phyloP scores from a whole-genome alignment of 2,888 invertebrate species.

The Mythimna ferrago region DNA sequence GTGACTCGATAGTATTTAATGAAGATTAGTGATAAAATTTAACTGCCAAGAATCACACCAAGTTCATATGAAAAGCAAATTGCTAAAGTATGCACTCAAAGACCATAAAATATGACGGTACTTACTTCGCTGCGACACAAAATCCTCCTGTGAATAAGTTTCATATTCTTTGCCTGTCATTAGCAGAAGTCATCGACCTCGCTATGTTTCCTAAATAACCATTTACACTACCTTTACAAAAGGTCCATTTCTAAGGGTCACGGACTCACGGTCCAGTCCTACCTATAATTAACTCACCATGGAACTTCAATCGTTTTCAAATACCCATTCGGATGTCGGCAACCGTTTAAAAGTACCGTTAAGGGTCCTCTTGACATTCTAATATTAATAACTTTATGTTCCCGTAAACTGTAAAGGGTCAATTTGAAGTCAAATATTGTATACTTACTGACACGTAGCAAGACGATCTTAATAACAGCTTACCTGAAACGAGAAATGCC shows the following conservation, averaged over 20 bases:
- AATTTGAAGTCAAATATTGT: slow-evolving; percentile 33
- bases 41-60: slow-evolving; percentile 6
- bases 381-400: slow-evolving; percentile 40
- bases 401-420: neutral
- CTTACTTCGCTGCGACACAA: slow-evolving; percentile 51
- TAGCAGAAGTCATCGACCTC: slow-evolving; percentile 75
- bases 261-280: slow-evolving; percentile 78
- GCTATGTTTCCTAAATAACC: slow-evolving; percentile 73
- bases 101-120: slow-evolving; percentile 43
- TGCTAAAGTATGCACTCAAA: slow-evolving; percentile 19
- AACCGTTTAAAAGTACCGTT: slow-evolving; percentile 64
- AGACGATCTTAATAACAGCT: slow-evolving; percentile 56
- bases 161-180: slow-evolving; percentile 68
- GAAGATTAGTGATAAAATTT: slow-evolving; percentile 8
- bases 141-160: slow-evolving; percentile 58
- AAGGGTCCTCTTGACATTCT: slow-evolving; percentile 53
- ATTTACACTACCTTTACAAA: slow-evolving; percentile 74
- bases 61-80: slow-evolving; percentile 18
- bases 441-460: slow-evolving; percentile 35
- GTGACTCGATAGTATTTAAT: neutral
- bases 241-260: slow-evolving; percentile 78
- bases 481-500: slow-evolving; percentile 78
- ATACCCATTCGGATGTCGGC: slow-evolving; percentile 65
- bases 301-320: slow-evolving; percentile 79
- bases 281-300: slow-evolving; percentile 86